Base-by-base conservation (phyloP, 1,140 invertebrate genomes). In the Callitettix versicolor region DNA sequence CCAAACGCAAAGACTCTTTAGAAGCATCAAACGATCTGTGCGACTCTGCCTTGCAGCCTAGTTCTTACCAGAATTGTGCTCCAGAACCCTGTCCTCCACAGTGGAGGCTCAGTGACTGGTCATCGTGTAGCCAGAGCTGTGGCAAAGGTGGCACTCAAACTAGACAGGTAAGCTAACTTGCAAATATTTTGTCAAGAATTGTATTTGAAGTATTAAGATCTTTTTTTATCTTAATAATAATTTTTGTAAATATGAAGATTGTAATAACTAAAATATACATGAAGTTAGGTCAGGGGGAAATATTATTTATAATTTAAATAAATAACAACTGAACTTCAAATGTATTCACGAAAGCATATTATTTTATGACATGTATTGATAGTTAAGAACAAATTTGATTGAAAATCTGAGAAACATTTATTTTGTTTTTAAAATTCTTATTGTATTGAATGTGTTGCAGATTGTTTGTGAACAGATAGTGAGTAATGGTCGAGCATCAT, bases 81-180 rank as follows among this genome's bases (percentile, higher is more conserved):
- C 75, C 77, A 12, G 77, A 85, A 3, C 76, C 88, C 0, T 96
- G 93, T 71, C 78, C 85, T n/a, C 77, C 91, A 0, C 77, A 79
- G 50, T 97, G 92, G 92, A 73, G 82, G 30, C 76, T 80, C 26
- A 80, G 82, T 20, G 79, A 83, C 1, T 96, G 93, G 93, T 76
- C 79, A 11, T 70, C 78, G n/a, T 97, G 93, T 66, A 87, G 81
- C 20, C 80, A 82, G 58, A 78, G 79, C 4, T 94, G 91, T 65
- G 91, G 90, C 3, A 73, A 79, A 3, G 85, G 82, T 56, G 87
- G 80, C 58, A 78, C 74, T 40, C 81, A 83, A 62, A 80, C 74
- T 3, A 70, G 86, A 57, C 72, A 81, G 60, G 65, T 66, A 30
- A 30, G 26, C n/a, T n/a, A n/a, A n/a, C n/a, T n/a, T n/a, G n/a